Conservation (phyloP, 2,888 invertebrate genomes). For the Protodeltote pygarga region DNA sequence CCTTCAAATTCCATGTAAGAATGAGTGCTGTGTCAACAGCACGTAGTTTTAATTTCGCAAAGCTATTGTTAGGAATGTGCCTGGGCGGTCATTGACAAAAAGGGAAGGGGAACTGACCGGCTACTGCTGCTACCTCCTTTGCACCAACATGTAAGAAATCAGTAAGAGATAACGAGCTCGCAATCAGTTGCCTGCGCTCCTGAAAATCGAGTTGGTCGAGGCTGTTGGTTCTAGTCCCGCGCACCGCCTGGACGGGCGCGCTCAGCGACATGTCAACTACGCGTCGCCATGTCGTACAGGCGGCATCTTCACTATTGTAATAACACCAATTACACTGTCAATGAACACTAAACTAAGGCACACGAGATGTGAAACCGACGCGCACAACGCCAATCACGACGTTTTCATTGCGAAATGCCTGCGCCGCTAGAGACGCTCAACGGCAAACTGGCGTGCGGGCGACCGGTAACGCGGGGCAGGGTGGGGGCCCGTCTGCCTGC, state of each 20-base stretch:
- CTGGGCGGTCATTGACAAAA: slow-evolving; percentile 55
- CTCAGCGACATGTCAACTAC: slow-evolving; percentile 86
- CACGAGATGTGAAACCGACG: slow-evolving; percentile 69
- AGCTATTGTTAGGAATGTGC: slow-evolving; percentile 76
- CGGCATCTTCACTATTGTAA: slow-evolving; percentile 67
- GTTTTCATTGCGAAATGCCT: slow-evolving; percentile 69
- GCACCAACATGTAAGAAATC: slow-evolving; percentile 93
- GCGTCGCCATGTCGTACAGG: slow-evolving; percentile 74
- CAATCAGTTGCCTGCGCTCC: slow-evolving; percentile 95
- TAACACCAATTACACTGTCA: slow-evolving; percentile 69
- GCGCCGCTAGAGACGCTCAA: slow-evolving; percentile 83
- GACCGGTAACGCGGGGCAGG: slow-evolving; percentile 67
- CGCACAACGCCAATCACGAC: slow-evolving; percentile 59
- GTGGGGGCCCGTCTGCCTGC: slow-evolving; percentile 78
- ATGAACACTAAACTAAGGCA: slow-evolving; percentile 76
- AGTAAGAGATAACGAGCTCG: slow-evolving; percentile 94
- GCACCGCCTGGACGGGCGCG: slow-evolving; percentile 85
- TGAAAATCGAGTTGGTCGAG: slow-evolving; percentile 96
- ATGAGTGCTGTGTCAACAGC: slow-evolving; percentile 45
- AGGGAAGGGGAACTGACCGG: slow-evolving; percentile 75
- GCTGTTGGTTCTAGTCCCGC: slow-evolving; percentile 91
- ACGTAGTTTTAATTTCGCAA: slow-evolving; percentile 73
- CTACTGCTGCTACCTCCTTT: slow-evolving; percentile 84
- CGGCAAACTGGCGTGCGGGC: slow-evolving; percentile 79
- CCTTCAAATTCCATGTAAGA: slow-evolving; percentile 23